Base-by-base conservation (phyloP, 1,140 invertebrate genomes). In the Dendroctonus ponderosae region DNA sequence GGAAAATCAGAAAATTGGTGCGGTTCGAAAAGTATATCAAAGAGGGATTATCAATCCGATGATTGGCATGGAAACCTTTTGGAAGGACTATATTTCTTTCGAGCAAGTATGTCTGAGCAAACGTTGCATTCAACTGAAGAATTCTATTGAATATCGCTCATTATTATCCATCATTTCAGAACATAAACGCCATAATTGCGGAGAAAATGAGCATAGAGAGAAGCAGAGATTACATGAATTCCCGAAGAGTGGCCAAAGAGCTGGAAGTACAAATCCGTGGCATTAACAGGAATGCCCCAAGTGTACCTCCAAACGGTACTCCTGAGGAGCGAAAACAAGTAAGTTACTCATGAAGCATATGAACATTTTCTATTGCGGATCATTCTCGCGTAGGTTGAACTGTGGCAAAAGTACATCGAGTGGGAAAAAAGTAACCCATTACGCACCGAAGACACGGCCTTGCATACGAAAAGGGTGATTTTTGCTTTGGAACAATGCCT, bases 331-430 rank as follows among this genome's bases (percentile, higher is more conserved):
- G 91, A 54, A 96, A 95, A 83, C 96, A 97, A 84, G 93, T 94
- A 14, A 50, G 26, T 26, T 14, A 43, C 9, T 26, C 39, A 56
- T 4, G 2, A 40, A 11, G 12, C 44, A 46, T 2, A 11, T 11
- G 12, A 1, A 46, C 41, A 39, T 40, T 42, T 56, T 41, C 4
- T 40, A 11, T 39, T 56, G n/a, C 15, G 43, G 7, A 14, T 14
- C 43, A 14, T 12, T 37, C 15, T 14, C 62, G 64, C 53, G 40
- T 37, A 96, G 92, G 93, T 98, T 54, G 96, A 98, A 74, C 77
- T 98, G n/a, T 99, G 98, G 97, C 98, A 98, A 79, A 98, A 98
- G 75, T 99, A 98, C 76, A 98, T 99, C 66, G 82, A 87, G 4
- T 99, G 96, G 92, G 98, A 99, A 80, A 93, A 97, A 69, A 89